Base-by-base conservation (phyloP, 2,888 invertebrate genomes). In the Lordiphosa fenestrarum region DNA sequence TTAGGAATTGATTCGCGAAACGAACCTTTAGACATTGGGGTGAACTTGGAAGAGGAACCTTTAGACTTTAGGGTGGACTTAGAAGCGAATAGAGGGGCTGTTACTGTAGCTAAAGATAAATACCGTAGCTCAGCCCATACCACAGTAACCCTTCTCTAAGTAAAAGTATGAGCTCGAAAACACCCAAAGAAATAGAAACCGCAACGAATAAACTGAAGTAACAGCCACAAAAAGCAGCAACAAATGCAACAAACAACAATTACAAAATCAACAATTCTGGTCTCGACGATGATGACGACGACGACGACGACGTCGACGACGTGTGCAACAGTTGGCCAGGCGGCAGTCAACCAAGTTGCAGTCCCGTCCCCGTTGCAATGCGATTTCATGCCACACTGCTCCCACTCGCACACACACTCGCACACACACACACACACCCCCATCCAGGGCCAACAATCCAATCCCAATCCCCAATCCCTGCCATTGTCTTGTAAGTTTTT, bases 191-290 rank as follows among this genome's bases (percentile, higher is more conserved):
- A 44, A 44, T 44, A 44, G 30, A 44, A 44, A 44, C 44, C 44
- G 44, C 44, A 44, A 44, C 10, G 30, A 10, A 15, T 25, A 13
- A 37, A 42, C 47, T 57, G 55, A 51, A 48, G 61, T 48, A 61
- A 61, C 61, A 52, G 41, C 58, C 47, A 48, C 46, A 30, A 35
- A 47, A 54, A 12, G 38, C 40, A 59, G 71, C 77, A 58, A 61
- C 65, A 69, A 56, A 66, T 60, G 74, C 78, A 73, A 67, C 73
- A 69, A 61, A 58, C 80, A 63, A 66, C 72, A 74, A 78, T 78
- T 78, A 75, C 78, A 74, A 78, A 78, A 82, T 74, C 72, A 74
- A 65, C 80, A 55, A 77, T 77, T 77, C 80, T 76, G 75, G 83
- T 75, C 82, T 54, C 71, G 59, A 49, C 60, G 38, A 35, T 47